Percentiles rank a stretch among this genome's conserved stretches.
Evolutionary conservation across 2,797 vertebrate genomes (phyloP).

Genomic region (Urosaurus nigricauda): DNA sequence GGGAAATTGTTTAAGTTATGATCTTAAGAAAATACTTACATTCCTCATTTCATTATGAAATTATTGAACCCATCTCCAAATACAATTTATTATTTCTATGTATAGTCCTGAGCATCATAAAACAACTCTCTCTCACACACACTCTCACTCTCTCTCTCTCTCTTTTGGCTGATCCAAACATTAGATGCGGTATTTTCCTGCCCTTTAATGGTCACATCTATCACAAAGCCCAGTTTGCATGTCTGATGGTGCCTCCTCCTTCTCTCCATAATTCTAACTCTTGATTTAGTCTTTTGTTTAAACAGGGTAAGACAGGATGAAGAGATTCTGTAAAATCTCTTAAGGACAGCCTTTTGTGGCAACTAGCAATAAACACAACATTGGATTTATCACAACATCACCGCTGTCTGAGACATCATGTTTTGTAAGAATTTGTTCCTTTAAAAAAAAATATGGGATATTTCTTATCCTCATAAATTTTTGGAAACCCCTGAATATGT

Average conservation of each 20-base stretch:
- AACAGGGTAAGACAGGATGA: rapidly evolving
- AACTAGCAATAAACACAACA: neutral
- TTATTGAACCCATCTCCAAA: too few relatives aligned
- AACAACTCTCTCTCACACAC: too few relatives aligned
- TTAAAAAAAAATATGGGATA: neutral
- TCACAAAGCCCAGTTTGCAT: neutral
- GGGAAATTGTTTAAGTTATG: neutral
- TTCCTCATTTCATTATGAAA: neutral
- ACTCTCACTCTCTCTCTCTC: too few relatives aligned
- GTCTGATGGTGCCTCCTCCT: neutral
- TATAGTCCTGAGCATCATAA: neutral
- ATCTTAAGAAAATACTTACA: neutral
- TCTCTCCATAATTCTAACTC: neutral
- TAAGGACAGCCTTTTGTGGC: neutral
- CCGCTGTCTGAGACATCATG: neutral
- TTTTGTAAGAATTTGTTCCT: conserved; percentile 9
- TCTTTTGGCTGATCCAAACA: neutral
- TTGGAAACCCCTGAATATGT: neutral
- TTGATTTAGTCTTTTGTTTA: neutral
- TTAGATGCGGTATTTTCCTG: neutral
- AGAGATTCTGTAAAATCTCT: neutral
- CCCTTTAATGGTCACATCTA: neutral
- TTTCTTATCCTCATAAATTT: neutral
- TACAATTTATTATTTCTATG: neutral
- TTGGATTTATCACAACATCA: neutral